A percentile compares a stretch with the other conserved stretches of the same genome.
These are phyloP conservation scores for Zaprionus lineosus DNA, from an alignment of 2,888 invertebrate species.

Conservation along the genomic window DNA sequence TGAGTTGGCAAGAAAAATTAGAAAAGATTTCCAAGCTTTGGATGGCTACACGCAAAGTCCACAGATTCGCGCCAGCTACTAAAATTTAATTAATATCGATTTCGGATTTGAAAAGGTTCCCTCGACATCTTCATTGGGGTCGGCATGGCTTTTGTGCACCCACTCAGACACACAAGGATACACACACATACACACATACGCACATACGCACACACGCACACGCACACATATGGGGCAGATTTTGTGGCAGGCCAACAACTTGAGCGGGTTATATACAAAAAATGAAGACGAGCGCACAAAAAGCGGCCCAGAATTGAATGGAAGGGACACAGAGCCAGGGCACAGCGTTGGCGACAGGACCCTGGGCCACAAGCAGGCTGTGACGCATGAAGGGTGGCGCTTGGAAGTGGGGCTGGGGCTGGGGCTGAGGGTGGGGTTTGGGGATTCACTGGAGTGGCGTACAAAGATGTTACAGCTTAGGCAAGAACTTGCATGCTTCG, in stretches of 20 bases:
- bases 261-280: constrained; percentile 64
- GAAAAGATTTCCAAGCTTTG: constrained; percentile 46
- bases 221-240: constrained; percentile 34
- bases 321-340: no score
- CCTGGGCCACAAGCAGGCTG: no score
- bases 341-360: no score
- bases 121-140: constrained; percentile 29
- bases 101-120: constrained; percentile 74
- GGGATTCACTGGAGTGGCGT: constrained; percentile 7
- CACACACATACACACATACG: constrained; percentile 12
- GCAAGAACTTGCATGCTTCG: constrained; percentile 69
- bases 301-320: constrained; percentile 39
- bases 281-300: constrained; percentile 46
- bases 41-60: constrained; percentile 42
- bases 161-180: background rate
- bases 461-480: constrained; percentile 76
- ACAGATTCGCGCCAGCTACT: constrained; percentile 63
- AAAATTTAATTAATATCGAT: constrained; percentile 79
- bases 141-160: constrained; percentile 13
- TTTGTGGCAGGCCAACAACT: constrained; percentile 72
- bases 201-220: constrained; percentile 4
- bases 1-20: background rate
- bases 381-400: no score
- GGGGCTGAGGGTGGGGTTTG: background rate
- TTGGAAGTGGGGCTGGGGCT: background rate